Percentiles rank a stretch among this genome's conserved stretches.
Evolutionary conservation across 2,113 vertebrate genomes (phyloP).

Genomic region (Martes martes): DNA sequence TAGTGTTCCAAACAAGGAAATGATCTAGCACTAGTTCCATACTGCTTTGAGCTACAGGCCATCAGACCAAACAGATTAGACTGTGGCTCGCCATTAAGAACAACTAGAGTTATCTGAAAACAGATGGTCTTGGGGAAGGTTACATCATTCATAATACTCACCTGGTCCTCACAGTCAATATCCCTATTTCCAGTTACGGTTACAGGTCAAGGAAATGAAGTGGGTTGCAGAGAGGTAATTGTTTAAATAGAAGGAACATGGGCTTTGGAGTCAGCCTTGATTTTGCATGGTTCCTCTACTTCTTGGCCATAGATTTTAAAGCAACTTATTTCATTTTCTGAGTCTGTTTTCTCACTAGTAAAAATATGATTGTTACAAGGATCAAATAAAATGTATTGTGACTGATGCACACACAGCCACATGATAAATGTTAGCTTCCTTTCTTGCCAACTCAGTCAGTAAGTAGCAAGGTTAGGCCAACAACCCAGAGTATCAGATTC

Average conservation of each 20-base stretch:
- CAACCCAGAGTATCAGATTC: background rate
- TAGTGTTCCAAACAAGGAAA: background rate
- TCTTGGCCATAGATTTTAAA: background rate
- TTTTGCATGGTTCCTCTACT: background rate
- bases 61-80: background rate
- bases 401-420: background rate
- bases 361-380: slow-evolving; percentile 2
- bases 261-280: background rate
- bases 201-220: background rate
- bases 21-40: background rate
- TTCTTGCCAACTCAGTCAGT: background rate
- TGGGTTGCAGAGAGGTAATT: background rate
- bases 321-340: slow-evolving; percentile 1
- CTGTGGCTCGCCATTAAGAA: background rate
- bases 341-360: slow-evolving; percentile 11
- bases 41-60: background rate
- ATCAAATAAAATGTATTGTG: background rate
- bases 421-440: background rate
- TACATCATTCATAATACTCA: background rate
- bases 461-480: background rate
- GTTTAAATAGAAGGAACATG: background rate
- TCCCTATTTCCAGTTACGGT: background rate
- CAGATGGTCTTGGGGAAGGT: background rate
- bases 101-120: background rate
- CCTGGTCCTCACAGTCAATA: background rate